Evolutionary conservation across 2,113 vertebrate genomes (phyloP).

Genomic region (Guaruba guarouba): DNA sequence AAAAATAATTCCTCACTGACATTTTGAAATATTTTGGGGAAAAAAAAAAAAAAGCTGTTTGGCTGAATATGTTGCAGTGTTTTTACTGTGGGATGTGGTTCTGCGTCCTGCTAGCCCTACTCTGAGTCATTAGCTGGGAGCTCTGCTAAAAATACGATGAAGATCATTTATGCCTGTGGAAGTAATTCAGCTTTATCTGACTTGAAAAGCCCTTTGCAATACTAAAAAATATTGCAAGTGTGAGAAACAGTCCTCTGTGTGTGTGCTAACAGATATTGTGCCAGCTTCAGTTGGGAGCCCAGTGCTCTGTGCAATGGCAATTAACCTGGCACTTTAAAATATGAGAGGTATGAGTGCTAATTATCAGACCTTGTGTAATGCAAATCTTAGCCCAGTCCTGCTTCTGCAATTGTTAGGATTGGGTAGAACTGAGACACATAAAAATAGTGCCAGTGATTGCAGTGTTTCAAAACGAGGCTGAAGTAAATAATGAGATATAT

Average conservation of each 20-base stretch:
- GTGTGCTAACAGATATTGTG: background rate
- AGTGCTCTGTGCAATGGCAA: accelerated
- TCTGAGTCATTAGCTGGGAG: background rate
- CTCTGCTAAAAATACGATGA: background rate
- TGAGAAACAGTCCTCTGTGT: background rate
- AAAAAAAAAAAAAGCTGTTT: background rate
- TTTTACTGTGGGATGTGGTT: background rate
- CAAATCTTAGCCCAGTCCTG: background rate
- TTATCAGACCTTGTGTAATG: background rate
- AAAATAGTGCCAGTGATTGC: background rate
- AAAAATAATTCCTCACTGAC: background rate
- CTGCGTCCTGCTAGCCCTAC: background rate
- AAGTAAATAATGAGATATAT: background rate
- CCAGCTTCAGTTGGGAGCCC: accelerated
- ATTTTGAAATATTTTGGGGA: background rate
- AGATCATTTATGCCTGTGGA: background rate
- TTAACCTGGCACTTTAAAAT: background rate
- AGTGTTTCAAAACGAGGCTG: background rate
- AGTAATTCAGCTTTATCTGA: background rate
- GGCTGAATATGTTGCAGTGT: background rate
- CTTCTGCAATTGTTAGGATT: background rate
- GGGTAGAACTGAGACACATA: background rate
- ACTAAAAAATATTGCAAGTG: background rate
- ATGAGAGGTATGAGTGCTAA: background rate
- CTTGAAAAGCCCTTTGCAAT: background rate